These are phyloP conservation scores for Dicranocentrus wangi DNA, from an alignment of 2,888 invertebrate genomes.

Conservation along the genomic window DNA sequence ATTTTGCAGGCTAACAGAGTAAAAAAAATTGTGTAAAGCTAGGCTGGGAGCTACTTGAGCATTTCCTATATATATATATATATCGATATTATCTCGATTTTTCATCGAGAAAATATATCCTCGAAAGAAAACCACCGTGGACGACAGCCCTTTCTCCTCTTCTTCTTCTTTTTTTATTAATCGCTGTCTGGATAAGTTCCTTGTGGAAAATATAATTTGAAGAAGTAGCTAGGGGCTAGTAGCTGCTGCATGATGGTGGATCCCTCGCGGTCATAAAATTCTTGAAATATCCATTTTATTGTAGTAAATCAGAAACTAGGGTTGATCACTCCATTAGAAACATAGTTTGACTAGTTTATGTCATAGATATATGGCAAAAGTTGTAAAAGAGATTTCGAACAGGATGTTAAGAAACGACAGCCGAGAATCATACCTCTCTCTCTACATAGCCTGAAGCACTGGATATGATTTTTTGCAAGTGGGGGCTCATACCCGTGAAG, in stretches of 20 bases:
- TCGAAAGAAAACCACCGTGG: constrained; percentile 28
- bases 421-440: too few relatives aligned
- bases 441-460: constrained; percentile 14
- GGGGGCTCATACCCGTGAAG: neutral
- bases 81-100: constrained; percentile 54
- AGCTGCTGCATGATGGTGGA: too few relatives aligned
- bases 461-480: constrained; percentile 16
- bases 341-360: constrained; percentile 52
- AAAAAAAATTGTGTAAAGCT: constrained; percentile 20
- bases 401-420: neutral
- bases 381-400: constrained; percentile 43
- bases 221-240: neutral
- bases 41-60: constrained; percentile 37
- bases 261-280: constrained; percentile 53
- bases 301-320: constrained; percentile 55
- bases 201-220: constrained; percentile 23
- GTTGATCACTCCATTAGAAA: constrained; percentile 64
- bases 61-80: constrained; percentile 8
- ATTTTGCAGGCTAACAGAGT: constrained; percentile 42
- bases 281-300: constrained; percentile 64
- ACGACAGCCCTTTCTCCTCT: constrained; percentile 34
- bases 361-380: constrained; percentile 63
- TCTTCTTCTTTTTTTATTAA: constrained; percentile 39
- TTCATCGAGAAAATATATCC: constrained; percentile 16
- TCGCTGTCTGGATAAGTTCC: neutral